A percentile compares a stretch with the other conserved stretches of the same genome.
Conservation (phyloP, 2,888 invertebrate genomes). For the Papilio gigon region DNA sequence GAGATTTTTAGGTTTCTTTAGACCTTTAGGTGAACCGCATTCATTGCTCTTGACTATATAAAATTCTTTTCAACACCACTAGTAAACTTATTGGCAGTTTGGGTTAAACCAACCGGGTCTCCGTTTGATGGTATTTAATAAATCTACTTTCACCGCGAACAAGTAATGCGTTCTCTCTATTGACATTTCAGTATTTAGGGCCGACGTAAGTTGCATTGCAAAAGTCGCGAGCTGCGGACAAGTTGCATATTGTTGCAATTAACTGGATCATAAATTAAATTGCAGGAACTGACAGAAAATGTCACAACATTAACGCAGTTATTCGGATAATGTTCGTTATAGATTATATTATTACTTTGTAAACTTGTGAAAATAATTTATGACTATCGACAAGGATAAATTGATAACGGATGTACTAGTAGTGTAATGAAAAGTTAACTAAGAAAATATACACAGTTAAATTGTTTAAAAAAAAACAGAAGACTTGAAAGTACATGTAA, state of each 20-base stretch:
- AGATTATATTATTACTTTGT: slow-evolving; percentile 14
- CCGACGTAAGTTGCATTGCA: slow-evolving; percentile 31
- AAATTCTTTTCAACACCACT: not conserved
- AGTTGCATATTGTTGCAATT: slow-evolving; percentile 38
- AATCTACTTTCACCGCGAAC: slow-evolving; percentile 34
- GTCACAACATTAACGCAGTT: slow-evolving; percentile 16
- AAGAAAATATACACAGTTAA: no score
- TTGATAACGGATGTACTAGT: not conserved
- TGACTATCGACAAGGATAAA: not conserved
- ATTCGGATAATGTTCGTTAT: slow-evolving; percentile 12
- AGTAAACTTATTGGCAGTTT: not conserved
- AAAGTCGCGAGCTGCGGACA: slow-evolving; percentile 14
- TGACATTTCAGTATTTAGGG: slow-evolving; percentile 38
- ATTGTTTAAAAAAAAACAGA: not conserved
- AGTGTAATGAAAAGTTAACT: not conserved
- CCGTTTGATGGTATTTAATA: not conserved
- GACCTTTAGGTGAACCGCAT: no score
- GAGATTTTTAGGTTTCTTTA: no score
- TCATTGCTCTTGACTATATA: no score
- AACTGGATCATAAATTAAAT: slow-evolving; percentile 32
- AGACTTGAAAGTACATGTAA: no score
- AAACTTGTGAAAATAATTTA: not conserved
- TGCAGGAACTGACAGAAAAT: slow-evolving; percentile 34
- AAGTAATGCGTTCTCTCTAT: slow-evolving; percentile 35
- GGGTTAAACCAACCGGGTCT: slow-evolving; percentile 16